Conservation (phyloP, 1,140 invertebrate genomes). For the Halesus radiatus region DNA sequence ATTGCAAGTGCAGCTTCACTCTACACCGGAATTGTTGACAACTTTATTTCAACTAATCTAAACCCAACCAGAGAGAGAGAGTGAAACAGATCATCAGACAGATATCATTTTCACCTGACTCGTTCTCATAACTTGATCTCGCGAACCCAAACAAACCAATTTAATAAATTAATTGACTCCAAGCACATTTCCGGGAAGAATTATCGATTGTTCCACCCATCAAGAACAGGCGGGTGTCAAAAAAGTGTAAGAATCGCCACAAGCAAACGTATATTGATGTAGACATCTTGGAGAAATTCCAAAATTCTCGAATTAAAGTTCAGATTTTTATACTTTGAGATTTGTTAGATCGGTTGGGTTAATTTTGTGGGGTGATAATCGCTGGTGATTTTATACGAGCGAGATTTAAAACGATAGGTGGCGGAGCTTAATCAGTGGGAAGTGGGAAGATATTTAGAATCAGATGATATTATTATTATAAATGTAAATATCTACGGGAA, state of each 20-base stretch:
- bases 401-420: background rate
- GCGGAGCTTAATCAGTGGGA: background rate
- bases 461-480: background rate
- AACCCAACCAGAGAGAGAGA: no score
- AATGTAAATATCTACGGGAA: background rate
- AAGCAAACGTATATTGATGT: slow-evolving; percentile 26
- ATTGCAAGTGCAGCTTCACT: no score
- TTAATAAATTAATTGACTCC: no score
- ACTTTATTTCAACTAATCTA: no score
- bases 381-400: background rate
- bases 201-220: background rate
- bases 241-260: slow-evolving; percentile 8
- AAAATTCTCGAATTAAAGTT: background rate
- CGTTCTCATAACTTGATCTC: no score
- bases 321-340: slow-evolving; percentile 8
- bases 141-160: no score
- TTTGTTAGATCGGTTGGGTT: background rate
- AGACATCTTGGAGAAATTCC: background rate
- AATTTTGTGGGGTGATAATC: background rate
- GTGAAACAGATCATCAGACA: no score
- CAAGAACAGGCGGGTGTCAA: background rate
- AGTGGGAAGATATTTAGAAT: background rate
- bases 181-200: background rate
- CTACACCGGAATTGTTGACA: no score
- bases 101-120: no score